Percentiles rank a stretch among this genome's conserved stretches.
phyloP scores from a whole-genome alignment of 2,888 invertebrate genomes.

The Mantis religiosa region DNA sequence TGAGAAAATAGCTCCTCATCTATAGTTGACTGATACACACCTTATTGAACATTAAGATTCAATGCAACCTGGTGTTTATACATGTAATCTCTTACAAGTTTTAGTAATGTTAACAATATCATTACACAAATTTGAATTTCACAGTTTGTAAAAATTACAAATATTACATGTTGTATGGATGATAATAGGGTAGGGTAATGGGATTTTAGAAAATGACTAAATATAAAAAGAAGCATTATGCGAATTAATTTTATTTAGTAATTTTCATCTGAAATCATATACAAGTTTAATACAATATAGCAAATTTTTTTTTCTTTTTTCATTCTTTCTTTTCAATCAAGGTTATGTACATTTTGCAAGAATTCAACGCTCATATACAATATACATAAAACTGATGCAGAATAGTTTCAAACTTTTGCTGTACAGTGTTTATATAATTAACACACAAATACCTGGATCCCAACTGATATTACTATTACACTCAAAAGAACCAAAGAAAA shows the following conservation, averaged over 20 bases:
- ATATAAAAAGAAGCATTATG: not conserved
- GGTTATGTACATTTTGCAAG: not conserved
- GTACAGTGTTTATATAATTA: not conserved
- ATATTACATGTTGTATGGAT: no score
- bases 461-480: not conserved
- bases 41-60: no score
- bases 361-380: not conserved
- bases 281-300: conserved; percentile 21
- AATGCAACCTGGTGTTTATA: no score
- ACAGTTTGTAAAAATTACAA: no score
- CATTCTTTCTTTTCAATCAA: not conserved
- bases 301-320: not conserved
- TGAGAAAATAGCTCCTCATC: no score
- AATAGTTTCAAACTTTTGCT: not conserved
- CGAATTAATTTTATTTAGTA: not conserved
- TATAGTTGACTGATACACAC: no score
- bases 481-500: not conserved
- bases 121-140: no score
- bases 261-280: not conserved
- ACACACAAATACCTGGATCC: not conserved
- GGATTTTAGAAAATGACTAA: not conserved
- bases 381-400: not conserved
- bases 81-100: no score
- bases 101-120: no score
- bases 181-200: no score